Percentiles rank a stretch among this genome's conserved stretches.
Conservation (phyloP, 2,113 vertebrate species). For the Bubalus kerabau region DNA sequence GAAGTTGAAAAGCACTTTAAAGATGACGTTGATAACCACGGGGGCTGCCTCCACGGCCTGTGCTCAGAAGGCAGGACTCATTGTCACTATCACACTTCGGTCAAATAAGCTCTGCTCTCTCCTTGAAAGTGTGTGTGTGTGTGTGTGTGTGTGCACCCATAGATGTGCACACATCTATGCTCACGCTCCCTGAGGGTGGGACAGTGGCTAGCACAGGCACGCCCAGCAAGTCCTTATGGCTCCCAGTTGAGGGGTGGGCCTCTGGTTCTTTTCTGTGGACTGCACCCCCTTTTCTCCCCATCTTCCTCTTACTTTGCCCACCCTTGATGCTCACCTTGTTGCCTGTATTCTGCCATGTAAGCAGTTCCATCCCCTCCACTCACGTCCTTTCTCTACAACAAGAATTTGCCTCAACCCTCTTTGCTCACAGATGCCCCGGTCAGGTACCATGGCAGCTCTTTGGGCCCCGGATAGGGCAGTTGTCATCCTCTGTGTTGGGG, state of each 20-base stretch:
- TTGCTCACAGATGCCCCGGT: neutral
- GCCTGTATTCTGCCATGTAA: neutral
- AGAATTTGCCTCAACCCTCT: neutral
- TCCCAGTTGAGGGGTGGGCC: accelerated
- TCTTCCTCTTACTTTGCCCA: neutral
- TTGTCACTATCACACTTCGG: neutral
- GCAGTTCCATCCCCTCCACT: neutral
- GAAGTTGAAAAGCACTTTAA: neutral
- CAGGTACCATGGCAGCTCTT: neutral
- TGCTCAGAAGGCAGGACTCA: neutral
- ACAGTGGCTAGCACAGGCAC: neutral
- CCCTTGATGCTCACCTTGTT: neutral
- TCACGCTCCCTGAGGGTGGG: neutral
- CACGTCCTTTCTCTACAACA: neutral
- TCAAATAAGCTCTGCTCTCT: neutral
- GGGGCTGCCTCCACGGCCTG: neutral
- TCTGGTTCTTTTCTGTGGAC: neutral
- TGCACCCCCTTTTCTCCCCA: neutral
- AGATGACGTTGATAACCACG: neutral
- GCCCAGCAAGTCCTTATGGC: neutral
- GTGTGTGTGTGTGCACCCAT: too few relatives aligned
- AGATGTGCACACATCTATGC: accelerated
- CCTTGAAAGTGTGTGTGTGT: neutral
- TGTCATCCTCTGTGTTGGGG: neutral
- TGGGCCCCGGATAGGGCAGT: neutral